Evolutionary conservation across 2,888 invertebrate genomes (phyloP).

Genomic region (Fissipunctia ypsillon): DNA sequence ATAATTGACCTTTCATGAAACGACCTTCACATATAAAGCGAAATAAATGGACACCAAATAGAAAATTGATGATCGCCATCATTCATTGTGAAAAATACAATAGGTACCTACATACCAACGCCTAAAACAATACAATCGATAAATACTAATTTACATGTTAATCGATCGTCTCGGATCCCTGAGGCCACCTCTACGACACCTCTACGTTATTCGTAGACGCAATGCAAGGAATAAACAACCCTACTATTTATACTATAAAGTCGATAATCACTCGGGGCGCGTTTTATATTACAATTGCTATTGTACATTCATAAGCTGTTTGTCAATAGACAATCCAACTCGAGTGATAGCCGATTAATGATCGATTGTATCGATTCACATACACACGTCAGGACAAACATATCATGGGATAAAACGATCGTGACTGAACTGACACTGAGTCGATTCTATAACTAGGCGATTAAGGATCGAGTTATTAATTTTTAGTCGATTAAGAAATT

Average conservation of each 20-base stretch:
- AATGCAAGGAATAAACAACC: constrained; percentile 30
- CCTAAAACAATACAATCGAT: constrained; percentile 74
- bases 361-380: constrained; percentile 74
- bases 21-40: constrained; percentile 60
- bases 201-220: not conserved
- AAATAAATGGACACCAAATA: constrained; percentile 59
- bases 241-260: constrained; percentile 36
- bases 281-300: constrained; percentile 32
- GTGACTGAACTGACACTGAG: constrained; percentile 78
- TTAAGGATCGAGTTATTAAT: constrained; percentile 62
- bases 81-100: constrained; percentile 73
- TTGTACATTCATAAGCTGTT: constrained; percentile 64
- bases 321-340: constrained; percentile 74
- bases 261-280: constrained; percentile 50
- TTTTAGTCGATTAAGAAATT: constrained; percentile 64
- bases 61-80: constrained; percentile 63
- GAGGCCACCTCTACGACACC: constrained; percentile 58
- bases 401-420: constrained; percentile 67
- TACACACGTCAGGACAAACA: constrained; percentile 59
- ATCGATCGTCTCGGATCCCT: constrained; percentile 73
- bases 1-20: constrained; percentile 51
- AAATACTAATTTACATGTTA: constrained; percentile 80
- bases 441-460: constrained; percentile 62
- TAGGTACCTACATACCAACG: constrained; percentile 59
- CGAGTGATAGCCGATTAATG: constrained; percentile 72